Percentiles rank a stretch among this genome's conserved stretches.
phyloP scores from a whole-genome alignment of 1,140 invertebrate species.

The Calycopis cecrops region DNA sequence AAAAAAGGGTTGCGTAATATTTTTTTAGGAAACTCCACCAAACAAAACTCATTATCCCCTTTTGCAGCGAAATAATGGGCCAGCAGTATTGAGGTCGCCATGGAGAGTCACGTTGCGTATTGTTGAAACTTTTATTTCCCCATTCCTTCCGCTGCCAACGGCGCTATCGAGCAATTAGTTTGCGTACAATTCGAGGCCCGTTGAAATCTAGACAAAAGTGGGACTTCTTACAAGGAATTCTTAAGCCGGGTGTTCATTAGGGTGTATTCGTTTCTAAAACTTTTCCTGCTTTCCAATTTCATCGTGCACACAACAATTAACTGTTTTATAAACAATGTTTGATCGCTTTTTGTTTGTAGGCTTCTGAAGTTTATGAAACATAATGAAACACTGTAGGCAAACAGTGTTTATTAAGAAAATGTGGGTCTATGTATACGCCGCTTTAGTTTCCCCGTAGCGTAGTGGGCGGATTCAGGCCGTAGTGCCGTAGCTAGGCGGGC shows the following conservation, averaged over 20 bases:
- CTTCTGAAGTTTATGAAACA: too few relatives aligned
- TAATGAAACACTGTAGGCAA: too few relatives aligned
- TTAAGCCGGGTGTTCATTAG: too few relatives aligned
- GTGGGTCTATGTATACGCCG: too few relatives aligned
- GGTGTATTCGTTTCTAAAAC: too few relatives aligned
- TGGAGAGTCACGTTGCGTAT: neutral
- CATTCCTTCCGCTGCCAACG: neutral
- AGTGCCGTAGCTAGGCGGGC: slow-evolving; percentile 36
- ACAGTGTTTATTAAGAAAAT: too few relatives aligned
- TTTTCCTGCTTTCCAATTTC: too few relatives aligned
- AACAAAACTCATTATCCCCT: neutral
- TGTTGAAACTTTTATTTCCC: neutral
- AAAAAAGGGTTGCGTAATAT: neutral
- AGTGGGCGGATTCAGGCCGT: slow-evolving; percentile 51
- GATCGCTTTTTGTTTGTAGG: too few relatives aligned
- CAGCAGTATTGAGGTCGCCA: slow-evolving; percentile 1
- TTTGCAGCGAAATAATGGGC: neutral
- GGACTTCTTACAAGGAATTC: neutral
- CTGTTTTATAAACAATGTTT: too few relatives aligned
- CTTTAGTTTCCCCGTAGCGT: slow-evolving; percentile 51
- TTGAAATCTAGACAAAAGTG: slow-evolving; percentile 12
- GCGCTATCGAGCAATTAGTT: slow-evolving; percentile 19
- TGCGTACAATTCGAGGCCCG: neutral
- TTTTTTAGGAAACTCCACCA: neutral
- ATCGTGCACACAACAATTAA: too few relatives aligned